These are phyloP conservation scores for Bathynomus jamesi DNA, from an alignment of 1,140 invertebrate species.

Conservation along the genomic window DNA sequence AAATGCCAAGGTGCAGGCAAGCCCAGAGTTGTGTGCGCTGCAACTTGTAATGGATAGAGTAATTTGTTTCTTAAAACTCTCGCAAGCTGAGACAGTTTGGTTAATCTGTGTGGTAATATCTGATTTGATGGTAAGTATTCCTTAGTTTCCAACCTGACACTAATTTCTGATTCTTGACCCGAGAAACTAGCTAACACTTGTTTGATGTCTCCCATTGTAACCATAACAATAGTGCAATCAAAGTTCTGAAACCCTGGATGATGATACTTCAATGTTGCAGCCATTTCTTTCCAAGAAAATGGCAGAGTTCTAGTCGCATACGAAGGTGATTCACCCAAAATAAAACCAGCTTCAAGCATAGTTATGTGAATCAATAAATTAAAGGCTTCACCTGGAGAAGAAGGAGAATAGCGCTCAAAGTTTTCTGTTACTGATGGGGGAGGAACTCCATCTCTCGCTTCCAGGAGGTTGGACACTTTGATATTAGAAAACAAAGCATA, in stretches of 20 bases:
- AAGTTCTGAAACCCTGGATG: slow-evolving; percentile 14
- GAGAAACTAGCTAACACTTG: slow-evolving; percentile 31
- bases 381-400: slow-evolving; percentile 15
- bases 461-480: not conserved
- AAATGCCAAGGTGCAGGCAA: slow-evolving; percentile 32
- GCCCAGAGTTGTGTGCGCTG: slow-evolving; percentile 25
- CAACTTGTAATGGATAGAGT: slow-evolving; percentile 27
- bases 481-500: not conserved
- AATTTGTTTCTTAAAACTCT: slow-evolving; percentile 21
- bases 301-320: not conserved
- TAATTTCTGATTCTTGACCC: slow-evolving; percentile 28
- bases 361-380: slow-evolving; percentile 30
- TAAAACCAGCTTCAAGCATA: slow-evolving; percentile 30
- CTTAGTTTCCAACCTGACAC: slow-evolving; percentile 13
- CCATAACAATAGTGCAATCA: slow-evolving; percentile 24
- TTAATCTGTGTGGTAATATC: not conserved
- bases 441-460: not conserved
- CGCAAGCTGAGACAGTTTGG: slow-evolving; percentile 17
- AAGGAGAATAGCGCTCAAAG: slow-evolving; percentile 14
- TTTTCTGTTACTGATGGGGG: not conserved
- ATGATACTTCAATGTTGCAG: slow-evolving; percentile 22
- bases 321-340: not conserved
- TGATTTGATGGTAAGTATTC: slow-evolving; percentile 16
- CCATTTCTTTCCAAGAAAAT: slow-evolving; percentile 21
- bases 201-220: slow-evolving; percentile 27